Conservation (phyloP, 2,888 invertebrate genomes). For the Biston betularia region DNA sequence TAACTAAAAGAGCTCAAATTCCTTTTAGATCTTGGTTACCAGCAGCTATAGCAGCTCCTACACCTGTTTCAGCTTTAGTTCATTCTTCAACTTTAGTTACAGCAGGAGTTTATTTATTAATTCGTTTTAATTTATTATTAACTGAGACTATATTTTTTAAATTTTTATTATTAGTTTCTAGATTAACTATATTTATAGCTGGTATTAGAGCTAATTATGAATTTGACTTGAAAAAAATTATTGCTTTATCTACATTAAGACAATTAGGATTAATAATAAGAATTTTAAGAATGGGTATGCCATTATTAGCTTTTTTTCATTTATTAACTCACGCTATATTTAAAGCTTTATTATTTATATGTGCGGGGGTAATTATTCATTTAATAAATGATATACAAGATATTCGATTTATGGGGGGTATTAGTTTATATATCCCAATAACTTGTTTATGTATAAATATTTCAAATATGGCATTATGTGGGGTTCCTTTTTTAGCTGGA, state of each 20-base stretch:
- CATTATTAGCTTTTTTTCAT: slow-evolving; percentile 89
- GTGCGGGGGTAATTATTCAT: slow-evolving; percentile 90
- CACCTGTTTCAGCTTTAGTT: slow-evolving; percentile 90
- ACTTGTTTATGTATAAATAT: slow-evolving; percentile 85
- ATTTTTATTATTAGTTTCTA: slow-evolving; percentile 83
- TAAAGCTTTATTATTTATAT: slow-evolving; percentile 91
- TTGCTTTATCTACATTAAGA: slow-evolving; percentile 91
- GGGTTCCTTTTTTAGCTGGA: slow-evolving; percentile 88
- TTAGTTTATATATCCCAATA: slow-evolving; percentile 80
- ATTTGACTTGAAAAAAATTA: slow-evolving; percentile 91
- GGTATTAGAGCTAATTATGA: slow-evolving; percentile 88
- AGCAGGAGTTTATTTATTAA: slow-evolving; percentile 90
- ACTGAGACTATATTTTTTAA: slow-evolving; percentile 67
- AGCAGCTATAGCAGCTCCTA: slow-evolving; percentile 91
- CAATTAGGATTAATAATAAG: slow-evolving; percentile 91
- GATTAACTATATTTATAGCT: slow-evolving; percentile 87
- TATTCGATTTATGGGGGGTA: slow-evolving; percentile 87
- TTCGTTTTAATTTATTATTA: slow-evolving; percentile 88
- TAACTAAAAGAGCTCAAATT: slow-evolving; percentile 93
- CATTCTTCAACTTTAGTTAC: slow-evolving; percentile 93
- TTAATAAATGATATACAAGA: slow-evolving; percentile 88
- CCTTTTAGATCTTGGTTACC: slow-evolving; percentile 92
- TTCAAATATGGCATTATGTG: slow-evolving; percentile 87
- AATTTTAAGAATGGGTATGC: slow-evolving; percentile 84
- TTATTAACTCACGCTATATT: slow-evolving; percentile 91